These are phyloP conservation scores for Orycteropus afer DNA, from an alignment of 2,113 vertebrate species.

Conservation along the genomic window DNA sequence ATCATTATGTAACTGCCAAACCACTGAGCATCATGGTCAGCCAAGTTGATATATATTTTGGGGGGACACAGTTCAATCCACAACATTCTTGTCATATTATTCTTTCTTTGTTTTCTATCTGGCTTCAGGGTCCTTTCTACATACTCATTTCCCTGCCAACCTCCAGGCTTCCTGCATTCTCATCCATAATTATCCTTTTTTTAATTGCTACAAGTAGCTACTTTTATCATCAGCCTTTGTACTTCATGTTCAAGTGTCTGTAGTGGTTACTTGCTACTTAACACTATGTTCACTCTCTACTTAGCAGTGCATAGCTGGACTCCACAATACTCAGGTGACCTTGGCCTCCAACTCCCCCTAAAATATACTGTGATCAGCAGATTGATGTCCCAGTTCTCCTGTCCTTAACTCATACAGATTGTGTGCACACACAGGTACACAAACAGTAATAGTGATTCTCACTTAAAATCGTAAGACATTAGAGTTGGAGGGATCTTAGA, in stretches of 20 bases:
- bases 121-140: background rate
- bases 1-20: too few species aligned
- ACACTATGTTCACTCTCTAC: conserved; percentile 21
- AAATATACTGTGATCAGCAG: background rate
- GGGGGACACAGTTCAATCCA: too few species aligned
- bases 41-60: too few species aligned
- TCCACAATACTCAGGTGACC: background rate
- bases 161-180: background rate
- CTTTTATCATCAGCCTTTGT: background rate
- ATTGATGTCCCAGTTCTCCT: background rate
- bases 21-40: too few species aligned
- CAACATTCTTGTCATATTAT: background rate
- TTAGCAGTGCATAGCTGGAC: background rate
- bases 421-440: background rate
- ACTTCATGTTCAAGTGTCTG: background rate
- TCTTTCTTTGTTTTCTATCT: conserved; percentile 1
- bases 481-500: conserved; percentile 17
- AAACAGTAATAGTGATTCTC: background rate
- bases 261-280: background rate
- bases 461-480: conserved; percentile 12
- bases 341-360: background rate
- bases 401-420: background rate
- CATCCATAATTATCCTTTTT: background rate
- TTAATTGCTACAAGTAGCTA: background rate
- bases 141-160: background rate